These are phyloP conservation scores for Lonchura striata DNA, from an alignment of 2,113 vertebrate genomes.

Conservation along the genomic window DNA sequence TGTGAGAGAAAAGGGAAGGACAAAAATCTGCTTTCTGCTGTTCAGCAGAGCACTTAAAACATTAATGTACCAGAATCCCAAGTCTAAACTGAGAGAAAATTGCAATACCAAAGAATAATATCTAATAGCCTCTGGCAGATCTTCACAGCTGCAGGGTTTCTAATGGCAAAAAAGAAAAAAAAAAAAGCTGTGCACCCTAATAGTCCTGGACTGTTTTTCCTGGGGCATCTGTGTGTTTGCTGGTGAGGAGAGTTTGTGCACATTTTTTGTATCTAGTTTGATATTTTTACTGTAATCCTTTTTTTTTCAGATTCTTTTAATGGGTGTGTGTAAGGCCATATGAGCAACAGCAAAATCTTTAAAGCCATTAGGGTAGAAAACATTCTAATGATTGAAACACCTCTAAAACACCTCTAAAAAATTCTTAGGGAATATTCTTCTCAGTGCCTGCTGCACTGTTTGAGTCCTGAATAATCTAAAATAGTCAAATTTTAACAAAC, in stretches of 20 bases:
- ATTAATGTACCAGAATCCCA: not conserved
- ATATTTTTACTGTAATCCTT: not conserved
- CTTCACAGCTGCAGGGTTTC: not conserved
- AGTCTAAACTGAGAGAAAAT: not conserved
- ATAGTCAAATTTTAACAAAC: not conserved
- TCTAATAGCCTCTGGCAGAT: not conserved
- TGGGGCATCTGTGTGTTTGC: not conserved
- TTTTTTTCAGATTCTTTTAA: not conserved
- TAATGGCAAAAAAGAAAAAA: not conserved
- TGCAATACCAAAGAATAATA: not conserved
- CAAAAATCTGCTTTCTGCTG: not conserved
- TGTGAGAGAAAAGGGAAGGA: not conserved
- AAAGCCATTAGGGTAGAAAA: not conserved
- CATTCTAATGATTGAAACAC: not conserved
- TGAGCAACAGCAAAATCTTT: not conserved
- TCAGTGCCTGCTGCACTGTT: not conserved
- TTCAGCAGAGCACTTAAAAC: not conserved
- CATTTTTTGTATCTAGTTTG: not conserved
- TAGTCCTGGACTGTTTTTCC: not conserved
- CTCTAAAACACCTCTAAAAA: no score
- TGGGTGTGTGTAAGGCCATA: not conserved
- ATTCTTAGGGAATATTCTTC: not conserved
- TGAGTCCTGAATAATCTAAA: not conserved
- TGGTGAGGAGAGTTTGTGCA: not conserved
- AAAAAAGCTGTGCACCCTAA: not conserved